phyloP scores from a whole-genome alignment of 2,888 invertebrate genomes.

The Diaphora mendica region DNA sequence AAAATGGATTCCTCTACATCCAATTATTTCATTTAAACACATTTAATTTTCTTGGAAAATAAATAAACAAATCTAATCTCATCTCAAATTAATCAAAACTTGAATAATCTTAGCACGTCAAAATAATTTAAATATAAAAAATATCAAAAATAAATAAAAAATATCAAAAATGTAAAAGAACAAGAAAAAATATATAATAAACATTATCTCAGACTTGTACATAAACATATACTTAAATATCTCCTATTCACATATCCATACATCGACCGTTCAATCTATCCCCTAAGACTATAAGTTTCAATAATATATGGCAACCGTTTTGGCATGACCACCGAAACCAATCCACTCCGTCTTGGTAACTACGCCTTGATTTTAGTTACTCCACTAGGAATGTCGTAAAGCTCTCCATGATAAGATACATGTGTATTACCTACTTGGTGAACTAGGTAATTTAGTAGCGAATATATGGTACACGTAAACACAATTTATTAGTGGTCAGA shows the following conservation, averaged over 20 bases:
- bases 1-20: neutral
- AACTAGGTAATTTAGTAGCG: conserved; percentile 6
- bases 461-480: neutral
- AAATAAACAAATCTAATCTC: neutral
- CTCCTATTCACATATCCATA: neutral
- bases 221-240: neutral
- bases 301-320: conserved; percentile 35
- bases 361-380: conserved; percentile 19
- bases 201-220: neutral
- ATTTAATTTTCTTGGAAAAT: neutral
- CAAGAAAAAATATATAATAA: neutral
- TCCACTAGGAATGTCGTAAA: conserved; percentile 12
- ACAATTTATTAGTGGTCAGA: neutral
- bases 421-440: conserved; percentile 7
- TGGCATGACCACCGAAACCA: conserved; percentile 41
- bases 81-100: neutral
- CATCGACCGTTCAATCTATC: conserved; percentile 15
- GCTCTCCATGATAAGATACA: conserved; percentile 15
- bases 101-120: neutral
- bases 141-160: neutral
- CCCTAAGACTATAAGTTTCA: conserved; percentile 32
- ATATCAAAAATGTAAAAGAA: too few relatives aligned
- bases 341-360: conserved; percentile 43
- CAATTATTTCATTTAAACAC: too few relatives aligned
- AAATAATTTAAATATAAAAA: neutral